phyloP scores from a whole-genome alignment of 2,113 vertebrate species.

The Motacilla tschutschensis region DNA sequence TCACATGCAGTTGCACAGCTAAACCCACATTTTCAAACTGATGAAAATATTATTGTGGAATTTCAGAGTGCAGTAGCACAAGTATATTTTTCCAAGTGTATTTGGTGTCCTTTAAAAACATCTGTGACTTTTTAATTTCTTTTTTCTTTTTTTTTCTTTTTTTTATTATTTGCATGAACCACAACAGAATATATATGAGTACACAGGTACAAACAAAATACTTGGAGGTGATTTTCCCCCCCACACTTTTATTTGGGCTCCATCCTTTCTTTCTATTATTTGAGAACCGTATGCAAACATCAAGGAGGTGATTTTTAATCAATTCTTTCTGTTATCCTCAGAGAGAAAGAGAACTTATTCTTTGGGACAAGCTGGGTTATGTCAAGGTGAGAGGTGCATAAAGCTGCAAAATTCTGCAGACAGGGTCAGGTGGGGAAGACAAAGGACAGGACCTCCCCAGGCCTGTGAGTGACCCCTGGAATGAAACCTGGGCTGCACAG shows the following conservation, averaged over 20 bases:
- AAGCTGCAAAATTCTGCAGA: neutral
- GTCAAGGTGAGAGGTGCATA: neutral
- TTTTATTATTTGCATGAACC: neutral
- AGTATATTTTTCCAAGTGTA: neutral
- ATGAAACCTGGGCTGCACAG: neutral
- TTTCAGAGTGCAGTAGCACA: neutral
- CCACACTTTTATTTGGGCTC: neutral
- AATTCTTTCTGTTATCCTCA: neutral
- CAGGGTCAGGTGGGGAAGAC: neutral
- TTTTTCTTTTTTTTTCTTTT: neutral
- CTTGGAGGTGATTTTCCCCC: neutral
- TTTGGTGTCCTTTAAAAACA: neutral
- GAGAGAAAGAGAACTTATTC: neutral
- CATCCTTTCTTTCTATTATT: neutral
- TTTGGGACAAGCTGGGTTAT: neutral
- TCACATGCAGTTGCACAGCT: neutral
- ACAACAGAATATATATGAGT: neutral
- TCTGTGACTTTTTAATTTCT: neutral
- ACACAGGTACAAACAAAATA: neutral
- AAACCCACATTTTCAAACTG: neutral
- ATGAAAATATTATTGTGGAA: neutral
- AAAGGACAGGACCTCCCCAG: neutral
- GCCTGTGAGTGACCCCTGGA: neutral
- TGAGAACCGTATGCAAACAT: slow-evolving; percentile 5
- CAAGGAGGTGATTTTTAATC: slow-evolving; percentile 30